phyloP scores from a whole-genome alignment of 2,113 vertebrate genomes.

The Actenoides lindsayi region DNA sequence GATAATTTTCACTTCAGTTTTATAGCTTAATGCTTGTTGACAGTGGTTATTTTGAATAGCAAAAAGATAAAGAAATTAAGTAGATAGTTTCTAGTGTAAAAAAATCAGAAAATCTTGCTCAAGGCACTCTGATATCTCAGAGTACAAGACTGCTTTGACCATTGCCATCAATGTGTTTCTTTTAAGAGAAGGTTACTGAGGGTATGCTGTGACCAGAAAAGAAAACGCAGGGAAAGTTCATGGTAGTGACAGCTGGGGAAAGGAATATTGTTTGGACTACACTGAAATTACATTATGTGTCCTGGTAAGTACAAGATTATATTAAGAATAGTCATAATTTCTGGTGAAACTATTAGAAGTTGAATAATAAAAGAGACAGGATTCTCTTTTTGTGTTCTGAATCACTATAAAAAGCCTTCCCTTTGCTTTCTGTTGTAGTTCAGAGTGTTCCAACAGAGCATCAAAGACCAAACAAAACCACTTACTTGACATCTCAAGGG shows the following conservation, averaged over 20 bases:
- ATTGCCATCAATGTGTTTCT: background rate
- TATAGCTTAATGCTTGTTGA: background rate
- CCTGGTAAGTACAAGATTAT: background rate
- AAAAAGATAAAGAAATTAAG: background rate
- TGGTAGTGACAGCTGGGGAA: background rate
- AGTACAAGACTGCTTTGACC: background rate
- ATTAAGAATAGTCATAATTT: background rate
- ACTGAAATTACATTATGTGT: background rate
- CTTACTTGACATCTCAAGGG: background rate
- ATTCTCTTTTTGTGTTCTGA: background rate
- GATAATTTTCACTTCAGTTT: background rate
- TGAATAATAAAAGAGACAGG: background rate
- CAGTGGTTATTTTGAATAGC: background rate
- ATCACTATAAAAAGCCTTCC: background rate
- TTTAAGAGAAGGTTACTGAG: background rate
- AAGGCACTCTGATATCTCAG: background rate
- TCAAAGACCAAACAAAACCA: constrained; percentile 24
- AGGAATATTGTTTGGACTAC: background rate
- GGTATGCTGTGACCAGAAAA: background rate
- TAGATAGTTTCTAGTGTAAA: background rate
- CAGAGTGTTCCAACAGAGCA: background rate
- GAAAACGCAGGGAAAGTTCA: background rate
- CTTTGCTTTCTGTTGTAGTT: background rate
- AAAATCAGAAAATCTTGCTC: background rate
- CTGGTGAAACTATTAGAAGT: background rate